Evolutionary conservation across 2,888 invertebrate species (phyloP).

Genomic region (Spilarctia lutea): DNA sequence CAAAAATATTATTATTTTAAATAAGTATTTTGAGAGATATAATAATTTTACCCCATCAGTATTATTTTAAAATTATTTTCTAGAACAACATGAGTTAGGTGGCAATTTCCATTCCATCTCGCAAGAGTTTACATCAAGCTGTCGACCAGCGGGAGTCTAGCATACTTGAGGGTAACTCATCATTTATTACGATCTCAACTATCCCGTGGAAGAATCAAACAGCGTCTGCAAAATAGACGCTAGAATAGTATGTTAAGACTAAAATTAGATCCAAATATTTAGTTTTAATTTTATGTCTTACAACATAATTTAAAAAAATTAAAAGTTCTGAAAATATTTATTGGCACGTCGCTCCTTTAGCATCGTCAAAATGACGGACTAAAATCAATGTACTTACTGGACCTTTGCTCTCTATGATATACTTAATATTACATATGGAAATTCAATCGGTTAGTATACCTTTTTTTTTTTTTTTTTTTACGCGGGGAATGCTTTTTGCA

Average conservation of each 20-base stretch:
- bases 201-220: slow-evolving; percentile 51
- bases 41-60: slow-evolving; percentile 17
- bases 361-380: too few species aligned
- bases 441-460: too few species aligned
- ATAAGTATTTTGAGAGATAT: slow-evolving; percentile 9
- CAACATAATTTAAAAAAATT: background rate
- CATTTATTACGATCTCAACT: slow-evolving; percentile 60
- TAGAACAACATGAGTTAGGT: too few species aligned
- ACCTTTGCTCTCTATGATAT: too few species aligned
- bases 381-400: too few species aligned
- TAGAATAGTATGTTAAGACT: background rate
- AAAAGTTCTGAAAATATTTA: background rate
- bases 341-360: too few species aligned
- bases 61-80: too few species aligned
- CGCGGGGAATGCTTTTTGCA: too few species aligned
- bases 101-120: slow-evolving; percentile 47
- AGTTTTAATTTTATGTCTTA: background rate
- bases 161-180: slow-evolving; percentile 56
- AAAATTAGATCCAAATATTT: background rate
- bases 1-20: too few species aligned
- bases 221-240: slow-evolving; percentile 31
- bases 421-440: too few species aligned
- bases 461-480: too few species aligned
- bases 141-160: slow-evolving; percentile 40
- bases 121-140: slow-evolving; percentile 50